Base-by-base conservation (phyloP, 2,797 vertebrate genomes). In the Melanogrammus aeglefinus region DNA sequence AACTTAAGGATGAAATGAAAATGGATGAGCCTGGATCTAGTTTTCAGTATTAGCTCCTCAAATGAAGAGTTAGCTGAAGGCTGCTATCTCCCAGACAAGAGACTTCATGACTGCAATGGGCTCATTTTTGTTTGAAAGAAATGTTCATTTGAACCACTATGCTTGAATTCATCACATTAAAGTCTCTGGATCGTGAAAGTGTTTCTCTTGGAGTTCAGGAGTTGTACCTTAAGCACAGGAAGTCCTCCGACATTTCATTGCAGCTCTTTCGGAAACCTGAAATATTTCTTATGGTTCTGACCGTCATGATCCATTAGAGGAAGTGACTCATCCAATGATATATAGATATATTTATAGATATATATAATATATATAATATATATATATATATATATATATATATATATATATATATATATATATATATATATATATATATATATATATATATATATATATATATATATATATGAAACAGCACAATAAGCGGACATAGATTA, bases 371-470 rank as follows among this genome's bases (percentile, higher is more conserved):
- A 76, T 86, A 39, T 76, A n/a, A 27, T 79, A 31, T 36, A 29
- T 31, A 18, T 35, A 9, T 36, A 9, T 6, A n/a, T 14, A 29
- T 12, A 29, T 51, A 75, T 47, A 29, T 70, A 14, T 83, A 77
- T 82, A 76, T 79, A 27, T 79, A 31, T 36, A 29, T 21, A 18
- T 35, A 9, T 36, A 9, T 6, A n/a, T 14, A 29, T 12, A 29
- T 47, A 74, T 47, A 29, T 70, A 14, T 83, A 77, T 82, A 78
- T 77, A 76, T 86, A 39, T 76, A n/a, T 79, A 27, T 79, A 31
- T 36, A 29, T 31, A 18, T 35, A 9, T 36, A 9, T 6, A n/a
- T 14, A 29, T 12, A 29, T 51, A 75, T 47, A 29, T 70, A 14
- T 83, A 77, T 82, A 78, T 77, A 76, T 86, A 39, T 76, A 75